Evolutionary conservation across 2,797 vertebrate genomes (phyloP), one percentile per base, ranked within the genome.

Genomic region (Falco concolor): DNA sequence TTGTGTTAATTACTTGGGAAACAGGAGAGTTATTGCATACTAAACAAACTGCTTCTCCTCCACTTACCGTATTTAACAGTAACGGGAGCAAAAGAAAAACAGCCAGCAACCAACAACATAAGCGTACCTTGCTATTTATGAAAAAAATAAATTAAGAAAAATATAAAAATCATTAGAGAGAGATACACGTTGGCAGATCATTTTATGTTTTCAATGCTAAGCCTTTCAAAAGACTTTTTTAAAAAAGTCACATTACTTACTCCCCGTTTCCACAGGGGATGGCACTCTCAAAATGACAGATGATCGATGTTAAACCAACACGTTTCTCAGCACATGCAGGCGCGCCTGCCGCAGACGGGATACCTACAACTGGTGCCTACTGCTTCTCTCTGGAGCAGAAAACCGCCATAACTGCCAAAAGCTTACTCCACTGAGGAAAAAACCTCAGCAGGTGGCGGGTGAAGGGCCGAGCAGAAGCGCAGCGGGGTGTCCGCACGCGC

Each of bases 221-320:
- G 22, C 10, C 16, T n/a, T 54, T 61, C 63, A 19, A 36, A 76
- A 74, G 13, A 13, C 40, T 40, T 40, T 40, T 40, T 40, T 40
- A 12, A 40, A 40, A 40, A 40, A 40, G 40, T 40, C 40, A 1
- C 0, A 4, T 11, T 40, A 30, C 19, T 44, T 44, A 28, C 16
- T 44, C n/a, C 63, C 24, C 11, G 8, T n/a, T 50, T 20, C 40
- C 40, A 20, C 1, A 4, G 27, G 40, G 23, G 10, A 30, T 34
- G 22, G 4, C 45, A 21, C 8, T 38, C 32, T 50, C 5, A 40
- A 40, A 40, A 40, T 38, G 38, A 38, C 3, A 44, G 13, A 23
- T 0, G 2, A 21, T 11, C 38, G 28, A 1, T 2, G 5, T 22
- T 25, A 53, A 75, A 32, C 5, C 4, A 70, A 8, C 6, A 36